Evolutionary conservation across 2,797 vertebrate species (phyloP), one percentile per base, ranked within the genome.

Genomic region (Ctenopoma kingsleyae): DNA sequence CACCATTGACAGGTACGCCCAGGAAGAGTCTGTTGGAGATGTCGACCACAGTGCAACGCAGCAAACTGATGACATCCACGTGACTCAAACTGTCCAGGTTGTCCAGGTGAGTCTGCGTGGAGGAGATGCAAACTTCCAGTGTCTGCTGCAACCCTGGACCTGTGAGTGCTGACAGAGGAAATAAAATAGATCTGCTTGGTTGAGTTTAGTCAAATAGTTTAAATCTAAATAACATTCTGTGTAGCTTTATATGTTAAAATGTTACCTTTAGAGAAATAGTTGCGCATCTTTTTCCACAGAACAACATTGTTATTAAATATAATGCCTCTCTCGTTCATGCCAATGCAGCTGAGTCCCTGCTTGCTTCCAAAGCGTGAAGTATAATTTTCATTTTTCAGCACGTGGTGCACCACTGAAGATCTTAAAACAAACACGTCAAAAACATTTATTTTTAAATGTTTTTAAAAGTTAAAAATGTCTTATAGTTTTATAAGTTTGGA

Each of bases 291-390:
- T 80, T 92, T 98, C 98, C 97, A 99, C 48, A 96, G 88, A 0
- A 84, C 72, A 0, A 96, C 75, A 17, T 99, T 96, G 69, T 95
- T 98, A 81, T 99, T 99, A 46, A 99, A 99, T 71, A 99, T 98
- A 82, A 99, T 94, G 13, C 97, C 97, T 0, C 95, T 95, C 84
- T 97, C 97, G 0, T 98, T 89, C 98, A 99, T 99, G 67, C 97
- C 97, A 0, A 99, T 86, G 78, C 96, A 97, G 81, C 96, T 94
- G 13, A 99, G 83, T 0, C 97, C 98, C 8, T 78, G 89, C 50
- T 94, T 95, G 84, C 96, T 99, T 25, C 97, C 97, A 17, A 99
- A 99, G 0, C 97, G 92, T 6, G 95, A 96, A 23, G 80, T 91
- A 10, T 99, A 99, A 5, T 95, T 91, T 56, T 76, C 88, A 0